These are phyloP conservation scores for Coronaproctus castanopsis DNA, from an alignment of 2,888 invertebrate species.

Conservation along the genomic window DNA sequence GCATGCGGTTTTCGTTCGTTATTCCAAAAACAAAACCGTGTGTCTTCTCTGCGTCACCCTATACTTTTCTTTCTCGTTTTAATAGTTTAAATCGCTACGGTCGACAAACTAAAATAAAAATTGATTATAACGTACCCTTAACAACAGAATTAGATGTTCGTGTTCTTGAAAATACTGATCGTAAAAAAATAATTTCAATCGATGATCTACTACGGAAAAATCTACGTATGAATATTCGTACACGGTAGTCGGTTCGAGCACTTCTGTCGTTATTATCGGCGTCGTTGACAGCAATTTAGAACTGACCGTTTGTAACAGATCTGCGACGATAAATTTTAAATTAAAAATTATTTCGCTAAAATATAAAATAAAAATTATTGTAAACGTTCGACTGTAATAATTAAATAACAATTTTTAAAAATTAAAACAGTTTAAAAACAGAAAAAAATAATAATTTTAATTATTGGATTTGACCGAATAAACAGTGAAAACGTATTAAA, in stretches of 20 bases:
- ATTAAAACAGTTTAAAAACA: no score
- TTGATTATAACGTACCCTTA: neutral
- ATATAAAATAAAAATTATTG: neutral
- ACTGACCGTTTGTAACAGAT: neutral
- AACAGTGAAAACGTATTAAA: no score
- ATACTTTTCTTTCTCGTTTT: no score
- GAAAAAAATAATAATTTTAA: no score
- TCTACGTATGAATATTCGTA: conserved; percentile 8
- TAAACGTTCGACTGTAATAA: no score
- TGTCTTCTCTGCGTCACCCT: no score
- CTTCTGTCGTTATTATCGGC: neutral
- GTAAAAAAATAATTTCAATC: conserved; percentile 7
- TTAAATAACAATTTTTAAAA: no score
- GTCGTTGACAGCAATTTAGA: neutral
- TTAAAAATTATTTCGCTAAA: neutral
- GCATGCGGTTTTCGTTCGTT: no score
- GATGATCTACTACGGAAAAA: conserved; percentile 8
- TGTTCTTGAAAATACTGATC: conserved; percentile 5
- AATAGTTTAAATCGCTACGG: no score
- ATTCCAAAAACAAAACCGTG: no score
- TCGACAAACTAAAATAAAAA: no score
- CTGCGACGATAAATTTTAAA: neutral
- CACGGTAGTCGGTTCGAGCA: neutral
- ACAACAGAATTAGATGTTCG: neutral
- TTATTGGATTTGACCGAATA: no score